Base-by-base conservation (phyloP, 2,113 vertebrate species). In the Raja brachyura region DNA sequence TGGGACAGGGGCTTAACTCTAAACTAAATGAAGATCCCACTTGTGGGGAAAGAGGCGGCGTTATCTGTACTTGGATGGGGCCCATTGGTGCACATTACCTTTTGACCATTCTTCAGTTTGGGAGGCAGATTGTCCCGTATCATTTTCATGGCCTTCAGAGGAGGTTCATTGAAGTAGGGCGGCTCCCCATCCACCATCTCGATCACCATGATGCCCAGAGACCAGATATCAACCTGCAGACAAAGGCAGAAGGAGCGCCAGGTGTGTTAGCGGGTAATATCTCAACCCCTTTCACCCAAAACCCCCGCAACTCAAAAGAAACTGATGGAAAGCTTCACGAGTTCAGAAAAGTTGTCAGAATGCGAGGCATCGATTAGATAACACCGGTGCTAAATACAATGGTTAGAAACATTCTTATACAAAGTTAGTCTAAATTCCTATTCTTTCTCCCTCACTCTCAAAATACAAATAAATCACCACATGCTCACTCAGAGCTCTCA, bases 101-200 rank as follows among this genome's bases (percentile, higher is more conserved):
- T 99, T 95, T 99, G 98, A 79, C 97, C 95, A 8, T 99, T 99
- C 94, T 99, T 99, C 5, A 99, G 96, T 94, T 98, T 98, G 39
- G 98, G 98, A 0, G 98, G 98, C 31, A 98, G 95, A 94, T 99
- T 99, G 96, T 99, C 98, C 9, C 98, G 97, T 93, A 99, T 99
- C 98, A 99, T 99, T 94, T 99, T 99, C 98, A 99, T 99, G 79
- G 98, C 98, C 95, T 99, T 99, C 11, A 99, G 96, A 0, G 98
- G 98, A 0, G 98, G 98, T 94, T 99, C 98, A 0, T 99, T 99
- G 94, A 99, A 99, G 93, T 99, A 99, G 0, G 98, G 98, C 0
- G 98, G 98, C 14, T 99, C 98, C 54, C 98, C 98, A 0, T 99
- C 98, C 6, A 99, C 98, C 98, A 99, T 99, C 96, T 99, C 98